Base-by-base conservation (phyloP, 2,797 vertebrate species). In the Sebastes diaconus region DNA sequence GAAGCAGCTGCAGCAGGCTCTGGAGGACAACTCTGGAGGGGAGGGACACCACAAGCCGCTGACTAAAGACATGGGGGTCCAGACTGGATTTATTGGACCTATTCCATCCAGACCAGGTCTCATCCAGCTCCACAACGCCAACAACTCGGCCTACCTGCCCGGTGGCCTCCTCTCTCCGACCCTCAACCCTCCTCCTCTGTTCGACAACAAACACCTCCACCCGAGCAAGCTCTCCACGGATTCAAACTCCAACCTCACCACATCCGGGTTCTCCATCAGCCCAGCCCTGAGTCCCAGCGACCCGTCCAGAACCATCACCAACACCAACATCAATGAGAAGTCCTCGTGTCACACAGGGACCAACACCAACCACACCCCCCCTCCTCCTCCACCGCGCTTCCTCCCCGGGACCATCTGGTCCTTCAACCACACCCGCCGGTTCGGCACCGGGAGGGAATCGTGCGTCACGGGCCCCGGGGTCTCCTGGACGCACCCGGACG, bases 1-100 rank as follows among this genome's bases (percentile, higher is more conserved):
- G 94, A 97, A 97, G 89, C 97, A 97, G 93, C 95, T 98, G 82
- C 97, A 97, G 92, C 96, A 96, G 90, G 97, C 97, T 2, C 84
- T 95, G 29, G 95, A 96, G 50, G 94, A 87, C 0, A 89, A 80
- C 58, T 39, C 75, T 9, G 63, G 84, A 29, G 93, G 86, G 74
- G 91, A 92, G 20, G 81, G 80, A 73, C 76, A 70, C 69, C 90
- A 83, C 9, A 94, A 80, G 86, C 83, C 95, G 55, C 87, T 89
- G 85, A 95, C 93, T 9, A 92, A 91, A 70, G 96, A 97, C 36
- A 94, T 96, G 79, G 97, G 96, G 2, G 96, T 97, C 71, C 97
- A 98, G 94, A 98, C 97, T 2, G 96, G 96, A 29, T 96, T 96
- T 68, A 77, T 96, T 39, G 93, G 90, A 64, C 93, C 96, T 9